phyloP scores from a whole-genome alignment of 1,140 invertebrate species.

The Globodera rostochiensis region DNA sequence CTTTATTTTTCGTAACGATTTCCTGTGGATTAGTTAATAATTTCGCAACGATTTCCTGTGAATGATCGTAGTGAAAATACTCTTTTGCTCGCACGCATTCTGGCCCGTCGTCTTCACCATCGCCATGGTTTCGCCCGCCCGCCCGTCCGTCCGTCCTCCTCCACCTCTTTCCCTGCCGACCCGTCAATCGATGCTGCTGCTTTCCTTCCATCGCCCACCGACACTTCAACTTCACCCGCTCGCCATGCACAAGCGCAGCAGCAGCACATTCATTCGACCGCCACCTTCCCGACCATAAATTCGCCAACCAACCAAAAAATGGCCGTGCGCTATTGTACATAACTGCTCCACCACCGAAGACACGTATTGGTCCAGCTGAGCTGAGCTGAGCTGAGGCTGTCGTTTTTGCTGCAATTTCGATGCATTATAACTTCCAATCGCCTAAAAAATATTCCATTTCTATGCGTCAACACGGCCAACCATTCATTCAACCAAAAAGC shows the following conservation, averaged over 20 bases:
- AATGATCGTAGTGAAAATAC: too few relatives aligned
- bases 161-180: not conserved
- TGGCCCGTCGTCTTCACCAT: too few relatives aligned
- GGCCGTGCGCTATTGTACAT: not conserved
- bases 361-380: constrained; percentile 1
- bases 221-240: too few relatives aligned
- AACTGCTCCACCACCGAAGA: not conserved
- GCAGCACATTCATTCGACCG: too few relatives aligned
- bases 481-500: not conserved
- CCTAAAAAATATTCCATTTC: not conserved
- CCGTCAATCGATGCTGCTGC: too few relatives aligned
- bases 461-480: not conserved
- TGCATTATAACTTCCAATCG: not conserved
- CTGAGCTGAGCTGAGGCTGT: not conserved
- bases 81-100: too few relatives aligned
- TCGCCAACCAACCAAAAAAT: not conserved
- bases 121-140: not conserved
- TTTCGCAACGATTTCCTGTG: too few relatives aligned
- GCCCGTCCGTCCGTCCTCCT: not conserved
- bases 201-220: too few relatives aligned
- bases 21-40: too few relatives aligned
- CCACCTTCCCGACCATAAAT: not conserved
- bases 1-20: too few relatives aligned
- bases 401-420: not conserved
- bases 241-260: too few relatives aligned